Evolutionary conservation across 2,888 invertebrate species (phyloP).

Genomic region (Phymatocera aterrima): DNA sequence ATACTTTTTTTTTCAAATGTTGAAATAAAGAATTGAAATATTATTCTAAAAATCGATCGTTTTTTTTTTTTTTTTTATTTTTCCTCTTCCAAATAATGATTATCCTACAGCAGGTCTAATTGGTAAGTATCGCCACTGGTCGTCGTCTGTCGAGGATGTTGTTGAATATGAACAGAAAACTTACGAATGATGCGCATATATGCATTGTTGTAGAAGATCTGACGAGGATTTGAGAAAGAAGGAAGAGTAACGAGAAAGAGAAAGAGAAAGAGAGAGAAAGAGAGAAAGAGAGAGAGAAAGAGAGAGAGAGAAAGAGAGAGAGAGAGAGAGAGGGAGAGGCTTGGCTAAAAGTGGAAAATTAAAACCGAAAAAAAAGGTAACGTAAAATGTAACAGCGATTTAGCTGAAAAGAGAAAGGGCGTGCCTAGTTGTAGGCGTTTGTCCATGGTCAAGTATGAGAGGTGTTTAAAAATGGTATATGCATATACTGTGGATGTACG

Average conservation of each 20-base stretch:
- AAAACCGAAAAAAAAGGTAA: background rate
- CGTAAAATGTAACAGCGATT: background rate
- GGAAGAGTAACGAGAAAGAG: no score
- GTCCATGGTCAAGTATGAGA: slow-evolving; percentile 38
- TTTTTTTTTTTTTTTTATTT: background rate
- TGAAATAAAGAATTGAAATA: no score
- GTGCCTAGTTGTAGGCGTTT: slow-evolving; percentile 43
- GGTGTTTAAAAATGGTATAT: no score
- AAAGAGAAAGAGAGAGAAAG: no score
- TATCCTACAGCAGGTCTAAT: background rate
- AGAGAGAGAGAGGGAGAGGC: no score
- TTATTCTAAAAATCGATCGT: no score
- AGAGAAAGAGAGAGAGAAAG: no score
- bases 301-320: no score
- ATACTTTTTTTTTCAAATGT: no score
- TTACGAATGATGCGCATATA: background rate
- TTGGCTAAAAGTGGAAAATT: background rate
- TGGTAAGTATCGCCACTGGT: background rate
- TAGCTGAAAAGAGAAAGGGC: slow-evolving; percentile 36
- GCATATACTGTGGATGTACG: background rate
- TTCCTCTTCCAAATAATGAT: background rate
- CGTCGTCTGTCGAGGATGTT: background rate
- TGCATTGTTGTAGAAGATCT: background rate
- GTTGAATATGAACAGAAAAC: background rate
- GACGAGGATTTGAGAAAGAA: no score